Conservation (phyloP, 2,797 vertebrate species). For the Numenius phaeopus region DNA sequence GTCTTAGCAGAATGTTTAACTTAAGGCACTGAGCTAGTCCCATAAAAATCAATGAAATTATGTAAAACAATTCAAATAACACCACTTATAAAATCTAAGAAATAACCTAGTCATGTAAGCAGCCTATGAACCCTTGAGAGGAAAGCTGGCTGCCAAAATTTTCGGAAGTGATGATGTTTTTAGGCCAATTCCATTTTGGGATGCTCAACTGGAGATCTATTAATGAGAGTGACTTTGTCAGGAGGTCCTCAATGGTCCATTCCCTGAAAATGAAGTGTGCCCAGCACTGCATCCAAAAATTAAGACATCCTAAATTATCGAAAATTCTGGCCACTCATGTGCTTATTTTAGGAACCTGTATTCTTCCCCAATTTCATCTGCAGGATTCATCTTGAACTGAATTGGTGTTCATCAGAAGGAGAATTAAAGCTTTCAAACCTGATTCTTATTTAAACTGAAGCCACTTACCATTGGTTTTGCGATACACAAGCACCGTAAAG, state of each 20-base stretch:
- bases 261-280: conserved; percentile 39
- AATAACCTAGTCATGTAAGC: not conserved
- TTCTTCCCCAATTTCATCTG: conserved; percentile 22
- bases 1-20: conserved; percentile 25
- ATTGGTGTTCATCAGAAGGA: conserved; percentile 15
- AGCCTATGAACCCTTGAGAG: conserved; percentile 15
- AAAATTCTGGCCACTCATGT: conserved; percentile 1
- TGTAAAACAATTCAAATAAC: conserved; percentile 26
- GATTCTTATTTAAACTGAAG: conserved; percentile 21
- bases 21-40: not conserved
- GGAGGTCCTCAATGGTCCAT: conserved; percentile 23
- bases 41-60: conserved; percentile 17
- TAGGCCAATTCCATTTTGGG: conserved; percentile 48
- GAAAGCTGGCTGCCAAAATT: not conserved
- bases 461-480: not conserved
- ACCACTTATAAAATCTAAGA: conserved; percentile 5
- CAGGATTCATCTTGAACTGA: conserved; percentile 19
- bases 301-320: not conserved
- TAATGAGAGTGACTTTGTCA: conserved; percentile 47
- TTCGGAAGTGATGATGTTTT: conserved; percentile 47
- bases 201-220: conserved; percentile 14
- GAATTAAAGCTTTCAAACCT: not conserved
- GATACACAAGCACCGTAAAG: not conserved
- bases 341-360: conserved; percentile 45
- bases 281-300: conserved; percentile 33